Percentiles rank a stretch among this genome's conserved stretches.
phyloP scores from a whole-genome alignment of 2,888 invertebrate genomes.

The Euphydryas editha region DNA sequence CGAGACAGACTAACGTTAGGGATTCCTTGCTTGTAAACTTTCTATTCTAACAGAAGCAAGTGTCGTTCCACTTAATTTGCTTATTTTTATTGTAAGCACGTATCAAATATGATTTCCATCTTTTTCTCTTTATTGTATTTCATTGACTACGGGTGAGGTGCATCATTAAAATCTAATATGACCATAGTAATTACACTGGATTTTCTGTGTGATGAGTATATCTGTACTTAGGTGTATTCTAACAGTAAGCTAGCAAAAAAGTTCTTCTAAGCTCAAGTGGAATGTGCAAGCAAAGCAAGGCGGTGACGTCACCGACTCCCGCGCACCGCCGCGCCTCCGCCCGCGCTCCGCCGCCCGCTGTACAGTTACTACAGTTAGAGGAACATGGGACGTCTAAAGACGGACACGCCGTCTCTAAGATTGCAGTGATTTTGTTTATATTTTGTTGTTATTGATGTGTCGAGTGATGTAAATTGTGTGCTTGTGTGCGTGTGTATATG shows the following conservation, averaged over 20 bases:
- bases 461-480: background rate
- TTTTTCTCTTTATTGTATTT: background rate
- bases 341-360: too few relatives aligned
- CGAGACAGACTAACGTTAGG: background rate
- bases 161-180: background rate
- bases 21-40: slow-evolving; percentile 8
- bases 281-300: slow-evolving; percentile 17
- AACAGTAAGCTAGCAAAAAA: slow-evolving; percentile 3
- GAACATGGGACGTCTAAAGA: slow-evolving; percentile 24
- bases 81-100: background rate
- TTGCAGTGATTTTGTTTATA: slow-evolving; percentile 1
- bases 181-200: too few relatives aligned
- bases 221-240: background rate
- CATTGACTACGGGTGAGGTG: background rate
- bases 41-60: slow-evolving; percentile 10
- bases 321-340: slow-evolving; percentile 30
- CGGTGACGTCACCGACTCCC: slow-evolving; percentile 39
- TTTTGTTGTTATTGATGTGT: background rate
- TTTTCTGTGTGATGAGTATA: background rate
- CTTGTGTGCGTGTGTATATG: background rate
- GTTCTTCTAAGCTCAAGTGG: background rate
- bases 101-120: background rate
- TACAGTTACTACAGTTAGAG: slow-evolving; percentile 26
- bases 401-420: background rate
- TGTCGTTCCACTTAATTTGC: background rate